Evolutionary conservation across 2,888 invertebrate species (phyloP), one percentile per base, ranked within the genome.

Genomic region (Sinopyrophorus schimmeli): DNA sequence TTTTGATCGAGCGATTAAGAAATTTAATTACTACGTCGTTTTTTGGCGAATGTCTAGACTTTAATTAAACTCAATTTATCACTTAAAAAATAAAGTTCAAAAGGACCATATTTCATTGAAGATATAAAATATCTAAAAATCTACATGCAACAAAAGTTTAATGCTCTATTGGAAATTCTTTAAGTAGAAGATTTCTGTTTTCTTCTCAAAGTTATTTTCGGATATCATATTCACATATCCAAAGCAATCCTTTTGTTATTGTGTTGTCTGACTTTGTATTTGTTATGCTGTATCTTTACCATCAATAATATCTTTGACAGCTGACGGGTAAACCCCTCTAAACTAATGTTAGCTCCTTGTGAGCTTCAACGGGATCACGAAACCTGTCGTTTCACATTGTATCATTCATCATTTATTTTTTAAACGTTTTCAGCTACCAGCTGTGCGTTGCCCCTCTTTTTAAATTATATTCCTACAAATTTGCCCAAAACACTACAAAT

Each of bases 241-340:
- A 40, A 40, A 40, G 28, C 18, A 28, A 40, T 32, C 40, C 40
- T 39, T 40, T 47, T 23, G 32, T 26, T 47, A 47, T 39, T 47
- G 39, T 39, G 26, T 47, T 47, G 39, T 47, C 34, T 47, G 39
- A 39, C 40, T 44, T 35, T 37, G 37, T 44, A 37, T 50, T 40
- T 50, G 50, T 50, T 46, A 44, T 57, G 54, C 58, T 58, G 52
- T 46, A 57, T 54, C 57, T 59, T 37, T 44, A 50, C 35, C 64
- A 64, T 64, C 63, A 63, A 59, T 64, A 63, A 64, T 63, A 53
- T 53, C 49, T 54, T 50, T 60, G 61, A 64, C 63, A 59, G 56
- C 60, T 60, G 62, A 64, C 63, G 58, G 59, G 59, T 49, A 59
- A 59, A 61, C 61, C 60, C 60, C 59, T 58, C 60, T 55, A 63